Percentiles rank a stretch among this genome's conserved stretches.
phyloP scores from a whole-genome alignment of 2,113 vertebrate genomes.

The Limnothrissa miodon region DNA sequence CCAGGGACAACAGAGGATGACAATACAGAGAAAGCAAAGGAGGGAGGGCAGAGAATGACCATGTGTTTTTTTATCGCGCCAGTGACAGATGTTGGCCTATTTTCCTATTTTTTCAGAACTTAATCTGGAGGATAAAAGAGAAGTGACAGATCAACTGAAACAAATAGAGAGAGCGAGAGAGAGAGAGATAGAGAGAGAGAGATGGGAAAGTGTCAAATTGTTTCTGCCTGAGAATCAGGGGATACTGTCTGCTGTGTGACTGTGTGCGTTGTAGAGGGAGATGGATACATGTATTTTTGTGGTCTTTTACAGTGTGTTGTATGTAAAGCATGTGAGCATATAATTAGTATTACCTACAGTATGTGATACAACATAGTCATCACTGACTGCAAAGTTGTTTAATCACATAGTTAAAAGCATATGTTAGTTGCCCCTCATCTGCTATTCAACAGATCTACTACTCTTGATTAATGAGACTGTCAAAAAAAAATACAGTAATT shows the following conservation, averaged over 20 bases:
- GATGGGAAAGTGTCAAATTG: constrained; percentile 17
- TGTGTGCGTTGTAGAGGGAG: neutral
- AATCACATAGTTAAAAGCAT: too few species aligned
- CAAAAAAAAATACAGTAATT: too few species aligned
- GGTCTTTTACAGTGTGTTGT: neutral
- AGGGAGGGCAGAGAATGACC: neutral
- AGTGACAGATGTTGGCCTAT: constrained; percentile 71
- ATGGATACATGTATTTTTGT: neutral
- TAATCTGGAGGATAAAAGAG: constrained; percentile 56
- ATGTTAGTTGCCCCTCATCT: too few species aligned
- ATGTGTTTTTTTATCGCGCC: constrained; percentile 47
- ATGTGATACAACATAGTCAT: too few species aligned
- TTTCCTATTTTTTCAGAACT: constrained; percentile 52
- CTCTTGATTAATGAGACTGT: too few species aligned
- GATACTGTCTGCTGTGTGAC: neutral
- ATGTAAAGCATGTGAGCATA: too few species aligned
- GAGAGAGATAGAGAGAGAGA: constrained; percentile 6
- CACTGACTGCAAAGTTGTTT: too few species aligned
- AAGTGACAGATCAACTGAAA: constrained; percentile 40
- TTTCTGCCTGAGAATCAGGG: neutral
- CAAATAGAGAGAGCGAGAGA: constrained; percentile 26
- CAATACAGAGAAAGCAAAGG: neutral
- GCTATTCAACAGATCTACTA: too few species aligned
- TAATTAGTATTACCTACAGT: too few species aligned
- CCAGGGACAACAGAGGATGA: neutral